These are phyloP conservation scores for Drosophila heteroneura DNA, from an alignment of 2,888 invertebrate species.

Conservation along the genomic window DNA sequence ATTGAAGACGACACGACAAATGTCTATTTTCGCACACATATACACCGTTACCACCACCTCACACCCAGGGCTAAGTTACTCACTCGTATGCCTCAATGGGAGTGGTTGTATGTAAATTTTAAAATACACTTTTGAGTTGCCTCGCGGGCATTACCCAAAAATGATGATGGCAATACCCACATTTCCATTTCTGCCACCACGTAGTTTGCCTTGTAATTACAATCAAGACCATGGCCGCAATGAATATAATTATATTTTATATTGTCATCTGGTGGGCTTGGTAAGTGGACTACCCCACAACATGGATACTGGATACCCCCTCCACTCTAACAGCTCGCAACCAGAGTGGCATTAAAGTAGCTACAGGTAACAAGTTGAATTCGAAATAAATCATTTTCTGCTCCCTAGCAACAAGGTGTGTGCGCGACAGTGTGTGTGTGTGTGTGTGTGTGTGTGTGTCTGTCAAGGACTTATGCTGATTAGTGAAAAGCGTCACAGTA, in stretches of 20 bases:
- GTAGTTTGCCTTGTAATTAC: conserved; percentile 75
- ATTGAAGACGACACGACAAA: conserved; percentile 63
- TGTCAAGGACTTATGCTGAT: conserved; percentile 78
- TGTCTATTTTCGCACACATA: conserved; percentile 50
- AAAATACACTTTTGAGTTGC: conserved; percentile 68
- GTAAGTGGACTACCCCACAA: conserved; percentile 22
- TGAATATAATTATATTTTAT: conserved; percentile 81
- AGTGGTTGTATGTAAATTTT: conserved; percentile 70
- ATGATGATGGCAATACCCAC: conserved; percentile 27
- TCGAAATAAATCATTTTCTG: conserved; percentile 75
- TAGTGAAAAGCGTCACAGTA: conserved; percentile 79
- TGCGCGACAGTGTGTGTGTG: neutral
- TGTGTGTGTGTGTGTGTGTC: conserved; percentile 40
- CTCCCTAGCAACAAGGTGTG: conserved; percentile 44
- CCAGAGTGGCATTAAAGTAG: conserved; percentile 61
- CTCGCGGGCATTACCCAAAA: conserved; percentile 73
- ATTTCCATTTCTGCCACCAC: conserved; percentile 39
- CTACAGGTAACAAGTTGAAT: conserved; percentile 71
- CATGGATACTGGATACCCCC: neutral
- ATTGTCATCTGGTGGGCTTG: conserved; percentile 59
- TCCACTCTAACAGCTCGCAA: conserved; percentile 9
- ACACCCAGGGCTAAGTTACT: neutral
- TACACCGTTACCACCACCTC: neutral
- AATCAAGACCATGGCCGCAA: conserved; percentile 73
- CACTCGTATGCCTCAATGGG: conserved; percentile 51